These are phyloP conservation scores for Cherax quadricarinatus DNA, from an alignment of 1,140 invertebrate species.

Conservation along the genomic window DNA sequence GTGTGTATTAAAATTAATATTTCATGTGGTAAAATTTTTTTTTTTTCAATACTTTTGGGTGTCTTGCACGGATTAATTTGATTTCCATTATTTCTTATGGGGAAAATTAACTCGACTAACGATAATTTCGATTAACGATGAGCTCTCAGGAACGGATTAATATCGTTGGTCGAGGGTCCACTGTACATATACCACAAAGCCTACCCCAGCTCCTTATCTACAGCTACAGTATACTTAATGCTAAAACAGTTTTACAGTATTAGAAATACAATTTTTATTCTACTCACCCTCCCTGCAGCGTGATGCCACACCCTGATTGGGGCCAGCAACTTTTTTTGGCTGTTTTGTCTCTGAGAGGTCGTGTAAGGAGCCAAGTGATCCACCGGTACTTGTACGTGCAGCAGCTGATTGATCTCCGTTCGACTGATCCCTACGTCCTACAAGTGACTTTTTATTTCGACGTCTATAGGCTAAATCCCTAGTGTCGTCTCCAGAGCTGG, in stretches of 20 bases:
- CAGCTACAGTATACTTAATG: background rate
- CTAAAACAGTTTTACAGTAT: background rate
- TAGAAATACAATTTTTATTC: background rate
- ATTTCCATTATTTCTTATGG: too few relatives aligned
- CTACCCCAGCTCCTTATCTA: too few relatives aligned
- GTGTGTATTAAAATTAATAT: too few relatives aligned
- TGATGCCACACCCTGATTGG: constrained; percentile 63
- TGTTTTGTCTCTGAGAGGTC: constrained; percentile 58
- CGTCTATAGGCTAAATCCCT: constrained; percentile 21
- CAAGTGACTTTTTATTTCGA: constrained; percentile 54
- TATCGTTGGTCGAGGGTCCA: too few relatives aligned
- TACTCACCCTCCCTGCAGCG: constrained; percentile 62
- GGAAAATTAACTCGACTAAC: too few relatives aligned
- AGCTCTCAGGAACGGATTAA: too few relatives aligned
- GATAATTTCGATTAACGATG: too few relatives aligned
- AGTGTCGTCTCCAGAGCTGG: constrained; percentile 58
- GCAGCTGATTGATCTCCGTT: constrained; percentile 44
- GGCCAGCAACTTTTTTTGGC: constrained; percentile 41
- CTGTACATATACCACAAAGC: too few relatives aligned
- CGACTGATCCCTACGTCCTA: constrained; percentile 33
- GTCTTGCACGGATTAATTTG: too few relatives aligned
- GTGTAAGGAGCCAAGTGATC: constrained; percentile 62
- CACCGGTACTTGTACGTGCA: constrained; percentile 57
- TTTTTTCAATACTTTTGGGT: too few relatives aligned
- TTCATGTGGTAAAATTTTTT: too few relatives aligned